A percentile compares a stretch with the other conserved stretches of the same genome.
These are phyloP conservation scores for Amphilophus citrinellus DNA, from an alignment of 2,113 vertebrate genomes.

Conservation along the genomic window DNA sequence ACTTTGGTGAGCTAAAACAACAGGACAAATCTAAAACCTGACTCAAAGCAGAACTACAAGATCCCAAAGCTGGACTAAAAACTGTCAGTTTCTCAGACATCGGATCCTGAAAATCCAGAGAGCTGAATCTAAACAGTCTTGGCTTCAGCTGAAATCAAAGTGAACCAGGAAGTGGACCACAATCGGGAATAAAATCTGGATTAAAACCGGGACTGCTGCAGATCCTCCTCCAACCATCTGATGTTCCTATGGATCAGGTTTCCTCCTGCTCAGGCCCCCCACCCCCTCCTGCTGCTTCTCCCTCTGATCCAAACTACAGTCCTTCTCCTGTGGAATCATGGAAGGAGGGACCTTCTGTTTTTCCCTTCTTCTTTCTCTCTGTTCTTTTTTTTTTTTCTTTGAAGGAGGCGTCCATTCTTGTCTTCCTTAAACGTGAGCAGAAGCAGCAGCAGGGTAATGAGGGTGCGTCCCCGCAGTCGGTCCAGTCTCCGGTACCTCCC, in stretches of 20 bases:
- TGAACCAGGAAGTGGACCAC: constrained; percentile 52
- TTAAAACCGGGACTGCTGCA: constrained; percentile 32
- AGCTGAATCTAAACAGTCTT: not conserved
- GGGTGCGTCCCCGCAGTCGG: constrained; percentile 73
- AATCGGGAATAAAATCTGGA: constrained; percentile 45
- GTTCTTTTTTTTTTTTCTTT: constrained; percentile 41
- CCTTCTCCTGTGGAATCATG: constrained; percentile 79
- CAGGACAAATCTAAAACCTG: not conserved
- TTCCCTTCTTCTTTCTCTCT: constrained; percentile 30
- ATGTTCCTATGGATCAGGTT: constrained; percentile 69
- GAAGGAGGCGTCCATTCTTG: constrained; percentile 76
- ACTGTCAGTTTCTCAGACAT: not conserved
- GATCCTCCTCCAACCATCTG: constrained; percentile 60
- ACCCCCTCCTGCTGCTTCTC: constrained; percentile 24
- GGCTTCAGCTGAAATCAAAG: constrained; percentile 17
- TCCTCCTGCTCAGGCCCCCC: constrained; percentile 41
- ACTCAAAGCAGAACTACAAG: not conserved
- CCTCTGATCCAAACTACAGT: constrained; percentile 60
- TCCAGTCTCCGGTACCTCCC: constrained; percentile 82
- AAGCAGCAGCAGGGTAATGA: constrained; percentile 63
- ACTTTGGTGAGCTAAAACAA: not conserved
- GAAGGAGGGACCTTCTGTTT: constrained; percentile 84
- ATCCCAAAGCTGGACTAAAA: not conserved
- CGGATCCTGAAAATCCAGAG: not conserved
- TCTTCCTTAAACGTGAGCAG: constrained; percentile 83